Base-by-base conservation (phyloP, 2,113 vertebrate species). In the Onychostruthus taczanowskii region DNA sequence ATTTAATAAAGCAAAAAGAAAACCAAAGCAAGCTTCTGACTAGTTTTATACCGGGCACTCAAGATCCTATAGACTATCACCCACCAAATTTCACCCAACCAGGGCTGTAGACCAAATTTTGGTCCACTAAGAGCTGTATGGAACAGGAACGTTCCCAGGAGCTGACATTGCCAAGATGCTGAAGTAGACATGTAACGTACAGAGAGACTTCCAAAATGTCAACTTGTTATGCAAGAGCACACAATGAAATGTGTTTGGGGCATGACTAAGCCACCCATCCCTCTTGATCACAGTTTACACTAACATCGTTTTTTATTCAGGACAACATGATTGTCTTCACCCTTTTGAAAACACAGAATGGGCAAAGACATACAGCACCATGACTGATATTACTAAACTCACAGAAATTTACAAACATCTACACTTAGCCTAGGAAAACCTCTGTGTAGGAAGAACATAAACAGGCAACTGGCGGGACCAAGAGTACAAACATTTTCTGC, bases 141-240 rank as follows among this genome's bases (percentile, higher is more conserved):
- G 22, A 70, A 61, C 11, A 47, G 14, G 5, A 17, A 47, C 10
- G 35, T 52, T 93, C 19, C 55, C 26, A 64, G 14, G 13, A 43
- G 16, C 15, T 27, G 43, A 15, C 37, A 86, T 53, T 5, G 50
- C 27, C 61, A 59, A 82, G 46, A 69, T 20, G 13, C 21, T 73
- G n/a, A 64, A 79, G 19, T 6, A 91, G 26, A 49, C 37, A 53
- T 7, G 7, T 27, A 84, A 62, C 1, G 7, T 20, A 58, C 9
- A 61, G 30, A 74, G 0, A 75, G 8, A 30, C 33, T 58, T 87
- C 62, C 41, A 76, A 89, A 56, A 2, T 33, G 14, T 43, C n/a
- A 83, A 31, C 31, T 46, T 0, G 0, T 64, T 39, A 20, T 2
- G 19, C 49, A 73, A 64, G 13, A 76, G 30, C 30, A 62, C 22